Evolutionary conservation across 1,140 invertebrate genomes (phyloP), one percentile per base, ranked within the genome.

Genomic region (Batillaria attramentaria): DNA sequence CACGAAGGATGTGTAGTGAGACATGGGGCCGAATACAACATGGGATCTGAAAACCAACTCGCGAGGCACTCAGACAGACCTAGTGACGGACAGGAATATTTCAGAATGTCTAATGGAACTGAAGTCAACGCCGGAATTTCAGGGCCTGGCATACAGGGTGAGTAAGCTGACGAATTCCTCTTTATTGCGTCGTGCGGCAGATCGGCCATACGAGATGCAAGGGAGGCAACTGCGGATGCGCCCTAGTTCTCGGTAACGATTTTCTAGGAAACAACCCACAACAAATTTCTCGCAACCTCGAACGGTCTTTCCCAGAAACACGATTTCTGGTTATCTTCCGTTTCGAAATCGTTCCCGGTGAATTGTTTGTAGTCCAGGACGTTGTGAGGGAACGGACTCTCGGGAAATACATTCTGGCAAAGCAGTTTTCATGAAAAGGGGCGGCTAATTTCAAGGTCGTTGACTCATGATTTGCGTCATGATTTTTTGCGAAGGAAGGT

Each of bases 71-170:
- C 73, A 75, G 39, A 75, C 73, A 8, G 73, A 75, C 37, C 20
- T 75, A 1, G 73, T 75, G 24, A 62, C 73, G 6, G 73, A 75
- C 35, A 65, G 57, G 39, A 42, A 39, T 39, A 75, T 75, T 42
- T 50, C 73, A 24, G 73, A 62, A 20, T 75, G 73, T 18, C 37
- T 75, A 39, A 42, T 31, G 37, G 73, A 75, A 42, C 54, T 75
- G 0, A 54, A 57, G 31, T 75, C 73, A 20, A 42, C 54, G 31
- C 16, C 54, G 10, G 73, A 75, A 20, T 75, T 75, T 28, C 73
- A 75, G 39, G 73, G 62, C n/a, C 28, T 75, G 20, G 62, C 54
- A 10, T 75, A 75, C 54, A 75, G 73, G 57, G 73, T 75, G 57
- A 75, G 73, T 75, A 24, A 57, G 37, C 37, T 37, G 5, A 33